These are phyloP conservation scores for Porites lutea DNA, from an alignment of 64 coral and sea anemone species.

Conservation along the genomic window DNA sequence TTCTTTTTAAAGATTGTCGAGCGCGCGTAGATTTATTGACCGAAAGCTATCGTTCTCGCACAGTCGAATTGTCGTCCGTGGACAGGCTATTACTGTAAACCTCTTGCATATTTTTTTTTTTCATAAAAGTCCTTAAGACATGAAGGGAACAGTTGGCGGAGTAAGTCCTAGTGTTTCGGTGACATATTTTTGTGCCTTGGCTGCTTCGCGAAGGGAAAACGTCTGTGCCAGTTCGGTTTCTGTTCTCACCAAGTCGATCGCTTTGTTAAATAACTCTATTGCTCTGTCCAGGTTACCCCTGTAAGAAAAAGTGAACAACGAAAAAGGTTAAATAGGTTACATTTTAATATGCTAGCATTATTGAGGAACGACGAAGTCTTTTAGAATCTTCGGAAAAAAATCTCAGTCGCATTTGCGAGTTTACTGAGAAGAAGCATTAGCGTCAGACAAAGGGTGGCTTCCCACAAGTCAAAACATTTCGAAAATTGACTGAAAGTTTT, in stretches of 20 bases:
- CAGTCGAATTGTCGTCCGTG: background rate
- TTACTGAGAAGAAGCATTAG: too few species aligned
- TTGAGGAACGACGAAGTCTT: too few species aligned
- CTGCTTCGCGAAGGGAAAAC: constrained; percentile 88
- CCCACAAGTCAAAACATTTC: too few species aligned
- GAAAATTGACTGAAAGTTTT: too few species aligned
- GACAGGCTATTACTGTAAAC: background rate
- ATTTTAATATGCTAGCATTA: background rate
- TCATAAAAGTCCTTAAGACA: background rate
- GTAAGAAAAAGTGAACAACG: background rate
- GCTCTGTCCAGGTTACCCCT: constrained; percentile 90
- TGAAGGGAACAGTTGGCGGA: constrained; percentile 2
- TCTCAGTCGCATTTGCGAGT: too few species aligned
- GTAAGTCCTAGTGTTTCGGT: constrained; percentile 82
- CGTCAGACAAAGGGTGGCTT: too few species aligned
- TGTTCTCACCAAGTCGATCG: constrained; percentile 87
- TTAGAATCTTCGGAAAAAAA: too few species aligned
- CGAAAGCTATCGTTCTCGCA: too few species aligned
- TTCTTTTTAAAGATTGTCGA: too few species aligned
- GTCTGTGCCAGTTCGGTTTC: constrained; percentile 96
- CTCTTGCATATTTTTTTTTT: background rate
- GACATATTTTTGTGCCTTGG: constrained; percentile 90
- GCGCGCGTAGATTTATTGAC: too few species aligned
- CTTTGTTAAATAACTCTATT: constrained; percentile 89
- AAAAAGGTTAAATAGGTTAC: background rate